Evolutionary conservation across 2,113 vertebrate genomes (phyloP).

Genomic region (Rallus limicola): DNA sequence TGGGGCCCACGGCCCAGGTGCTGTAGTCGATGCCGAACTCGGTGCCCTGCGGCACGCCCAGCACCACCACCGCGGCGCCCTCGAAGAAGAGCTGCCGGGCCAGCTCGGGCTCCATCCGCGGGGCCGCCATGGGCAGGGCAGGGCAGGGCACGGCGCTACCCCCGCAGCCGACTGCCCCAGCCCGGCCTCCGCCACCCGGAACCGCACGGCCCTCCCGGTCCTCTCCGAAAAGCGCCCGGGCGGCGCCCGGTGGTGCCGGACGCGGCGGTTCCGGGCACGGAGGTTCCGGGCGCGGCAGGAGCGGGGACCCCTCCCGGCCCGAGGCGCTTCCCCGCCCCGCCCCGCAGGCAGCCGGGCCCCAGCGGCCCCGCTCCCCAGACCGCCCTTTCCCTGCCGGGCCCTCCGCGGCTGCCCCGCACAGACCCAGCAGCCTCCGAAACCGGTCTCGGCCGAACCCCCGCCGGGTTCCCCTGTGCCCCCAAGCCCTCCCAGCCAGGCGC

Average conservation of each 20-base stretch:
- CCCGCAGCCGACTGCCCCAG: background rate
- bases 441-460: no score
- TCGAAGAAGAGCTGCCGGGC: slow-evolving; percentile 90
- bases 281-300: no score
- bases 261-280: no score
- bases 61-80: slow-evolving; percentile 87
- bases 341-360: no score
- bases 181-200: background rate
- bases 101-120: slow-evolving; percentile 83
- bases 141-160: background rate
- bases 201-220: background rate
- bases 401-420: no score
- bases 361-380: no score
- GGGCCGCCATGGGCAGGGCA: background rate
- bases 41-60: slow-evolving; percentile 88
- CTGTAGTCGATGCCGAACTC: slow-evolving; percentile 94
- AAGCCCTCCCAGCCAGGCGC: no score
- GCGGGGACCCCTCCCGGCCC: no score
- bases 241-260: background rate
- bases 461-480: no score
- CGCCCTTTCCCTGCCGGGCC: no score
- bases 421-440: no score
- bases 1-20: slow-evolving; percentile 90
- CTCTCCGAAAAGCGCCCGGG: background rate
- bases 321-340: no score